phyloP scores from a whole-genome alignment of 1,140 invertebrate species.

The Kradibia gibbosae region DNA sequence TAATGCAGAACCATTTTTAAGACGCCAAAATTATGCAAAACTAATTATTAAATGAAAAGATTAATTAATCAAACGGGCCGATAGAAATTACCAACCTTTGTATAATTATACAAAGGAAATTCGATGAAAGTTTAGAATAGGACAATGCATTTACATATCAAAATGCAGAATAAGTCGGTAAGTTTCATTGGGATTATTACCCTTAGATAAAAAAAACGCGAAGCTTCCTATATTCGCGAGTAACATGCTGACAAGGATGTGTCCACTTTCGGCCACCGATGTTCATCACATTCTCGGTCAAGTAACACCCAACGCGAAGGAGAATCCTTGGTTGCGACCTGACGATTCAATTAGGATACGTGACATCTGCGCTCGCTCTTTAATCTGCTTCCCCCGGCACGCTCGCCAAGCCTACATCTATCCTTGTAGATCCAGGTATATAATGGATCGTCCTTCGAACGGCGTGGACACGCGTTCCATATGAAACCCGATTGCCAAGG shows the following conservation, averaged over 20 bases:
- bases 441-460: slow-evolving; percentile 59
- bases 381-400: slow-evolving; percentile 3
- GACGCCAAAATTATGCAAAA: too few relatives aligned
- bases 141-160: too few relatives aligned
- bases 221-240: neutral
- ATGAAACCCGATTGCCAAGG: slow-evolving; percentile 38
- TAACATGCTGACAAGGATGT: slow-evolving; percentile 54
- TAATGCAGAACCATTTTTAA: too few relatives aligned
- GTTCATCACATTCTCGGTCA: slow-evolving; percentile 65
- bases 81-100: too few relatives aligned
- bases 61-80: too few relatives aligned
- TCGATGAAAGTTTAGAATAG: too few relatives aligned
- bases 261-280: slow-evolving; percentile 29
- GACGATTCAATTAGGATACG: slow-evolving; percentile 70
- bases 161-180: too few relatives aligned
- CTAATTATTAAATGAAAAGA: too few relatives aligned
- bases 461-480: slow-evolving; percentile 41
- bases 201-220: neutral
- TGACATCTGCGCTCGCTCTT: slow-evolving; percentile 46
- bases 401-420: neutral
- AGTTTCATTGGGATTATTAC: neutral
- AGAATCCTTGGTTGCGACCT: slow-evolving; percentile 52
- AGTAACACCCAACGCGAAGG: slow-evolving; percentile 56
- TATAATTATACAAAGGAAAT: too few relatives aligned
- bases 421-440: slow-evolving; percentile 48